These are phyloP conservation scores for Polydrusus tereticollis DNA, from an alignment of 2,888 invertebrate species.

Conservation along the genomic window DNA sequence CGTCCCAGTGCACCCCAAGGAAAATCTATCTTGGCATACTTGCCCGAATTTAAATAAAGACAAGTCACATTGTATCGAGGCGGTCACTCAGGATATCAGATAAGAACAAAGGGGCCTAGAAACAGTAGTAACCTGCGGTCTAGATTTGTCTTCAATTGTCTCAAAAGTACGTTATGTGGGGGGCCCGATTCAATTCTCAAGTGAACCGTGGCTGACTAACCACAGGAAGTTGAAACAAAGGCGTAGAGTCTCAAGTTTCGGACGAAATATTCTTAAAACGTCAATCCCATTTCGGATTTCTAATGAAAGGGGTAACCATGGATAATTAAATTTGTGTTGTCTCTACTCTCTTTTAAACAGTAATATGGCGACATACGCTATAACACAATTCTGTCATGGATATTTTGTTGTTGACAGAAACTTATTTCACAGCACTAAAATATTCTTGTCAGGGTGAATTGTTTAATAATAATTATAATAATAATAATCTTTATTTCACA, in stretches of 20 bases:
- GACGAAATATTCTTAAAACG: slow-evolving; percentile 21
- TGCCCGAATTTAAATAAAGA: slow-evolving; percentile 52
- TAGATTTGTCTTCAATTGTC: slow-evolving; percentile 47
- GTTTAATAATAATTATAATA: too few relatives aligned
- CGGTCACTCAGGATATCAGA: slow-evolving; percentile 59
- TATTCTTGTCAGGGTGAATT: too few relatives aligned
- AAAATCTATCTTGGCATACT: slow-evolving; percentile 50
- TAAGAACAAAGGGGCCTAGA: slow-evolving; percentile 53
- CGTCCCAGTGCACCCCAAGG: slow-evolving; percentile 15
- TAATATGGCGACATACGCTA: too few relatives aligned
- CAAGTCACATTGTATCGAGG: slow-evolving; percentile 59
- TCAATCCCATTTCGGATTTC: background rate
- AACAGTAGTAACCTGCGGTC: slow-evolving; percentile 29
- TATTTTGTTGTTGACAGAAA: too few relatives aligned
- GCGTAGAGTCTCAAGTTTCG: slow-evolving; percentile 38
- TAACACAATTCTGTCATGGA: too few relatives aligned
- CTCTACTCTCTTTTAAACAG: too few relatives aligned
- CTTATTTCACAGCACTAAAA: too few relatives aligned
- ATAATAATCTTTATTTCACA: too few relatives aligned
- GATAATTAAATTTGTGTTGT: too few relatives aligned
- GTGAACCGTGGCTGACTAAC: slow-evolving; percentile 60
- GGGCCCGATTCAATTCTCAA: slow-evolving; percentile 59
- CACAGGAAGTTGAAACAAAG: slow-evolving; percentile 56
- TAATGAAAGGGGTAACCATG: background rate
- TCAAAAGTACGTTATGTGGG: slow-evolving; percentile 30